phyloP scores from a whole-genome alignment of 2,888 invertebrate genomes.

The Folsomia manolachei region DNA sequence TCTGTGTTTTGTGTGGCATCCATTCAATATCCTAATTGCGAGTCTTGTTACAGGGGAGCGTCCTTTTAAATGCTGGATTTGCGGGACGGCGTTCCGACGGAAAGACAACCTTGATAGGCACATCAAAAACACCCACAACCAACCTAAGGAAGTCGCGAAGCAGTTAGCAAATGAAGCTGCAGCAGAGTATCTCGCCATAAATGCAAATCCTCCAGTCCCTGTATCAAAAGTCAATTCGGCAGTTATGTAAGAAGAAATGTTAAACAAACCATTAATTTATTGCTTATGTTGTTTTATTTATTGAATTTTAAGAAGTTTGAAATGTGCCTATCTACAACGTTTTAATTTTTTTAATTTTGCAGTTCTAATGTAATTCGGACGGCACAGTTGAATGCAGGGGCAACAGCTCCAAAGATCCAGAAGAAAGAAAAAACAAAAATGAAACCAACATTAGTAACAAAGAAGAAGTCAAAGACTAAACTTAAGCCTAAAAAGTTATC shows the following conservation, averaged over 20 bases:
- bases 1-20: too few species aligned
- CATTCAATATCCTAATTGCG: neutral
- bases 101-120: constrained; percentile 67
- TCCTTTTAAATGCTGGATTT: constrained; percentile 69
- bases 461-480: too few species aligned
- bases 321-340: constrained; percentile 1
- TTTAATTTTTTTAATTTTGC: constrained; percentile 1
- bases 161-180: constrained; percentile 49
- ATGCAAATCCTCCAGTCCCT: constrained; percentile 21
- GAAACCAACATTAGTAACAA: too few species aligned
- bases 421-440: too few species aligned
- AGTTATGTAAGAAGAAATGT: constrained; percentile 32
- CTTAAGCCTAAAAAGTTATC: too few species aligned
- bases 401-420: too few species aligned
- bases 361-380: constrained; percentile 15
- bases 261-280: too few species aligned
- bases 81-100: constrained; percentile 68
- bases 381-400: constrained; percentile 10
- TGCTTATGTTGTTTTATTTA: too few species aligned
- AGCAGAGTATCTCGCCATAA: constrained; percentile 41
- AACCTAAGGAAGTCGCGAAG: constrained; percentile 49
- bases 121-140: constrained; percentile 50
- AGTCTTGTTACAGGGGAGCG: constrained; percentile 61
- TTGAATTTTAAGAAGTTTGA: too few species aligned
- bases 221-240: constrained; percentile 45